Evolutionary conservation across 2,113 vertebrate genomes (phyloP).

Genomic region (Reinhardtius hippoglossoides): DNA sequence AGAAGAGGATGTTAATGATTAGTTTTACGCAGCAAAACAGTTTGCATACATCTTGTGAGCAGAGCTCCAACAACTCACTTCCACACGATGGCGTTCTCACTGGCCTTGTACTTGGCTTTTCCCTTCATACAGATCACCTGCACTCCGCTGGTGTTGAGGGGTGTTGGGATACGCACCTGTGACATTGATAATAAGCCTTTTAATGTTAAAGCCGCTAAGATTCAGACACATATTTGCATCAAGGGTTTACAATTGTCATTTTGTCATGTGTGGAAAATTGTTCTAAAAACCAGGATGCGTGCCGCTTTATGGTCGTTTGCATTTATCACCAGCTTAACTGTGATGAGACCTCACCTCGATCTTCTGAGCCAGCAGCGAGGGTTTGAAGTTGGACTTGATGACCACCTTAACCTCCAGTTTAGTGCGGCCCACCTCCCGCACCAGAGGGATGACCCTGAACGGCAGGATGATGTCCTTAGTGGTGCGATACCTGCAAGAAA

Average conservation of each 20-base stretch:
- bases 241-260: too few species aligned
- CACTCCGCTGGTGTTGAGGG: slow-evolving; percentile 97
- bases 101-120: slow-evolving; percentile 99
- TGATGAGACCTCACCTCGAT: slow-evolving; percentile 88
- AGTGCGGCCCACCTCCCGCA: slow-evolving; percentile 96
- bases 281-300: background rate
- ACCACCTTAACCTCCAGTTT: slow-evolving; percentile 99
- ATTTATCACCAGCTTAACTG: background rate
- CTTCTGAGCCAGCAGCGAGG: slow-evolving; percentile 97
- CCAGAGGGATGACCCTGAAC: slow-evolving; percentile 97
- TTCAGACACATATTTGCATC: background rate
- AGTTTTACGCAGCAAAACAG: background rate
- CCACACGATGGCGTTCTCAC: slow-evolving; percentile 99
- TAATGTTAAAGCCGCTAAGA: background rate
- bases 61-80: slow-evolving; percentile 89
- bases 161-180: slow-evolving; percentile 97
- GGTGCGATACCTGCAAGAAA: slow-evolving; percentile 90
- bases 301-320: background rate
- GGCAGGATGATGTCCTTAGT: slow-evolving; percentile 99
- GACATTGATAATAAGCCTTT: background rate
- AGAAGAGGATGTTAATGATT: slow-evolving; percentile 16
- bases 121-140: slow-evolving; percentile 99
- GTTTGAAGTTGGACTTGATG: slow-evolving; percentile 99
- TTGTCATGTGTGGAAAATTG: background rate
- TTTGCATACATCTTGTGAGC: background rate